Conservation (phyloP, 2,113 vertebrate species). For the Mugil cephalus region DNA sequence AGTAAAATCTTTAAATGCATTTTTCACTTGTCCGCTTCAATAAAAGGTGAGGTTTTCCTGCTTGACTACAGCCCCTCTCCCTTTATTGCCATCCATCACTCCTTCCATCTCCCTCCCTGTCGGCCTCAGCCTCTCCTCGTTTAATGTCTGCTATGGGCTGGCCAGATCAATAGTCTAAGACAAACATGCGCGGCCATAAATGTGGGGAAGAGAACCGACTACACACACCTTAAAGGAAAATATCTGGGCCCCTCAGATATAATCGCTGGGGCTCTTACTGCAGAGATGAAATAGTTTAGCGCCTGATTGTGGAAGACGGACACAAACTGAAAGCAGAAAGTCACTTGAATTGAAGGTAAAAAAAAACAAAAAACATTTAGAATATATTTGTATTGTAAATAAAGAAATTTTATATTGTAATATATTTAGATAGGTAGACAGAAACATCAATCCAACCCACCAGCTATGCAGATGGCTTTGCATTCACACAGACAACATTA, state of each 20-base stretch:
- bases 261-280: slow-evolving; percentile 28
- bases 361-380: background rate
- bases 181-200: slow-evolving; percentile 59
- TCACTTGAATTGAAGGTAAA: slow-evolving; percentile 6
- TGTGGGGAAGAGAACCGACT: slow-evolving; percentile 6
- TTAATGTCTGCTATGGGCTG: slow-evolving; percentile 65
- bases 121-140: slow-evolving; percentile 59
- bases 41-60: slow-evolving; percentile 17
- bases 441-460: slow-evolving; percentile 31
- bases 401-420: no score
- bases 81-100: slow-evolving; percentile 69
- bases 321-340: slow-evolving; percentile 23
- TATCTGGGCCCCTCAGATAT: slow-evolving; percentile 21
- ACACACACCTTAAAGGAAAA: slow-evolving; percentile 34
- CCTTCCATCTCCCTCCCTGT: slow-evolving; percentile 49
- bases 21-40: slow-evolving; percentile 1
- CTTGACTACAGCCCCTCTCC: slow-evolving; percentile 28
- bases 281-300: slow-evolving; percentile 24
- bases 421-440: slow-evolving; percentile 13
- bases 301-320: slow-evolving; percentile 10
- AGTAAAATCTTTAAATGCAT: background rate
- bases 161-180: slow-evolving; percentile 66
- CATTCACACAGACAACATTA: slow-evolving; percentile 29
- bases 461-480: slow-evolving; percentile 41
- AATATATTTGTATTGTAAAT: no score